Evolutionary conservation across 2,888 invertebrate species (phyloP), one percentile per base, ranked within the genome.

Genomic region (Coelopa pilipes): DNA sequence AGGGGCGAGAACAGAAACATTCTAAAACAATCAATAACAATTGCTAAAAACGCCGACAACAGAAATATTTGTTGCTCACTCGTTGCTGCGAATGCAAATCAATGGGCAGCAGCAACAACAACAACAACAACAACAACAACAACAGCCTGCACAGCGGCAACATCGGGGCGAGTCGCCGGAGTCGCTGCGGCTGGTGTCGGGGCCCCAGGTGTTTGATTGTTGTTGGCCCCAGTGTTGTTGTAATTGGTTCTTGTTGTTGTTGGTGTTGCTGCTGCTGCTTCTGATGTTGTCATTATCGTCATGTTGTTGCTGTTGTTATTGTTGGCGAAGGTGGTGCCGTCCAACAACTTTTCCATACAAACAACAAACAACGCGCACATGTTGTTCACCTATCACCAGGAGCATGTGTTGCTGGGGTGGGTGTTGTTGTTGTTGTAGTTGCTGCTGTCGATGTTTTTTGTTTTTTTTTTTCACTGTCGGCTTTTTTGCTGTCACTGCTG

Each of bases 111-210:
- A 50, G 21, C 21, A 67, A n/a, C 24, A 67, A n/a, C 67, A 34
- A 34, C 34, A 34, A 34, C 7, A 34, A 34, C 7, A 34, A 34
- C 2, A 34, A 4, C 34, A 34, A 34, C 7, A 34, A 34, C 7
- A 34, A 34, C 7, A 34, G 34, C 34, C 2, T 4, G 7, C 34
- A 34, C 34, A 34, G 34, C 34, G 13, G 53, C 74, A 50, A 75
- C 76, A 75, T 76, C 75, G 74, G 74, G 17, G 63, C 53, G 45
- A 65, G 19, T 11, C n/a, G n/a, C n/a, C n/a, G n/a, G 34, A 34
- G 34, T 7, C 2, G 7, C 7, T 7, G 34, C 2, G 7, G 34
- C 34, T 34, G 2, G 34, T 34, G 24, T 55, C 53, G 53, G 17
- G 67, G 11, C 67, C 53, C 67, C 67, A 55, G 67, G 67, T 67